Evolutionary conservation across 2,797 vertebrate genomes (phyloP), one percentile per base, ranked within the genome.

Genomic region (Enteromius fasciolatus): DNA sequence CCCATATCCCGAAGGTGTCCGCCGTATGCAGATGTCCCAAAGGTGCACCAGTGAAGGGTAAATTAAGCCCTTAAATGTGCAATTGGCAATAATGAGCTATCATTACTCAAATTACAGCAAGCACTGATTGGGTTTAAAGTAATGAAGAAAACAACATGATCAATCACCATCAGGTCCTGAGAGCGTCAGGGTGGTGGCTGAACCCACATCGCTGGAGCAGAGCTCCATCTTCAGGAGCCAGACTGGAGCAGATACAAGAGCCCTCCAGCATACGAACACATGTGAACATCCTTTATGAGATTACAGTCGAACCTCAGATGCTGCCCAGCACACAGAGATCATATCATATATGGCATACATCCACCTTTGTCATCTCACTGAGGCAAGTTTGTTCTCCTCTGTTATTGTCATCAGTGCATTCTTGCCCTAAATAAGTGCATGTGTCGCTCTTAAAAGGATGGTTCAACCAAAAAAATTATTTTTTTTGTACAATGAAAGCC

Each of bases 61-160:
- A 96, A 96, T 92, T 94, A 95, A 96, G 96, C 94, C 95, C 97
- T 96, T 96, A 97, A 97, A 95, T 96, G 95, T 95, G 94, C 96
- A 96, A 96, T 96, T 95, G 95, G 95, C 96, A 97, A 97, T 98
- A 98, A 99, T 96, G 97, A 98, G 96, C 96, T 94, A 96, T 98
- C 97, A 98, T 99, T 97, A 97, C 97, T 98, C 97, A 97, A 97
- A 99, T 99, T 97, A 98, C 95, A 97, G 95, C 93, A 92, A 95
- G 94, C 96, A 94, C 97, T 98, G 97, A 99, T 98, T 98, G 97
- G 96, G 96, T 98, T 97, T 97, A 97, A 96, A 96, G 95, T 97
- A 98, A 98, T 99, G 97, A 98, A 97, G 96, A 97, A 98, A 97
- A 96, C 96, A 98, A 96, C 96, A 97, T 91, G 91, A 99, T 99